Evolutionary conservation across 2,113 vertebrate genomes (phyloP).

Genomic region (Erinaceus europaeus): DNA sequence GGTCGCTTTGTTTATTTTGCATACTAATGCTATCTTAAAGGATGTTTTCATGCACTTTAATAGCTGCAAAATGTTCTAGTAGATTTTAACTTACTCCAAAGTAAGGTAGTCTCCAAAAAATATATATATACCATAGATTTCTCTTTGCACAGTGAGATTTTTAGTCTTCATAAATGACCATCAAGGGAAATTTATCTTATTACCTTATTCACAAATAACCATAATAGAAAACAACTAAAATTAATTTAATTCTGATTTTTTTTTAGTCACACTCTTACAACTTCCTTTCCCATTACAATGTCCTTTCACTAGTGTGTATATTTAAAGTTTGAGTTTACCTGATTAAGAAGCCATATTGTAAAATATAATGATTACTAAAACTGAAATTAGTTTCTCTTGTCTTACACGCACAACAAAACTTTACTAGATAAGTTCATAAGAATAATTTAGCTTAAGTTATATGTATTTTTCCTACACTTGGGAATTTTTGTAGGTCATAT

Average conservation of each 20-base stretch:
- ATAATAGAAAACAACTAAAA: neutral
- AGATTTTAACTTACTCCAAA: no score
- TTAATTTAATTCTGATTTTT: neutral
- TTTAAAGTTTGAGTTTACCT: neutral
- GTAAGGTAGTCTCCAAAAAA: no score
- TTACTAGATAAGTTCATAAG: slow-evolving; percentile 57
- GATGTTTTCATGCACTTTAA: neutral
- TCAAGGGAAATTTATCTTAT: neutral
- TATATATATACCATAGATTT: neutral
- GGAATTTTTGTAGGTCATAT: slow-evolving; percentile 54
- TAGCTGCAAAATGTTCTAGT: slow-evolving; percentile 23
- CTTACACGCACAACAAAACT: neutral
- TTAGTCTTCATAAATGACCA: neutral
- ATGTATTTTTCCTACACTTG: neutral
- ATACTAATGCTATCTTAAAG: neutral
- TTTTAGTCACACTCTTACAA: neutral
- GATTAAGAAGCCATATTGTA: neutral
- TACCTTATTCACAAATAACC: neutral
- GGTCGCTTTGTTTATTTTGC: neutral
- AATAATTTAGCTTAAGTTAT: slow-evolving; percentile 39
- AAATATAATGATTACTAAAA: neutral
- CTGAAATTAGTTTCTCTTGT: slow-evolving; percentile 8
- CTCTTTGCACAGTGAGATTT: neutral
- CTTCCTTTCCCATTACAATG: neutral
- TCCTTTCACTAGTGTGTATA: neutral